phyloP scores from a whole-genome alignment of 2,797 vertebrate species.

The Menidia menidia region DNA sequence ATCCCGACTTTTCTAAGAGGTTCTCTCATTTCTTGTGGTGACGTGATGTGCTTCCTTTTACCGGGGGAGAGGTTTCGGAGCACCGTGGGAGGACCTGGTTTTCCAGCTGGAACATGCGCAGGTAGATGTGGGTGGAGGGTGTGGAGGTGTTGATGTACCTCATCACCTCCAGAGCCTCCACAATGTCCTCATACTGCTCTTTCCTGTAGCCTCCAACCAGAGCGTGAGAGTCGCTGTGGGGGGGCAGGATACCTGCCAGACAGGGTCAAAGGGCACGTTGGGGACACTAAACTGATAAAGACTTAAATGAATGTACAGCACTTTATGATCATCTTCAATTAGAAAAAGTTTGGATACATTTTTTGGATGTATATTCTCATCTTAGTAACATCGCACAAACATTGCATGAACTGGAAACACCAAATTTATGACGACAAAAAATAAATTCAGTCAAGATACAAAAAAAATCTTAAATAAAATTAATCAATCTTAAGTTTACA shows the following conservation, averaged over 20 bases:
- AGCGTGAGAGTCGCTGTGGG: conserved; percentile 91
- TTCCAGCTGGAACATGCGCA: conserved; percentile 94
- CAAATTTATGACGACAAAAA: no score
- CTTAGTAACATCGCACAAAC: no score
- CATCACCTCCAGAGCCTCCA: conserved; percentile 89
- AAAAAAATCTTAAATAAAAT: no score
- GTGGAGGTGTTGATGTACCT: conserved; percentile 87
- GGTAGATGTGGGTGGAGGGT: conserved; percentile 87
- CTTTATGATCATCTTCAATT: no score
- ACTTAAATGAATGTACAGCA: no score
- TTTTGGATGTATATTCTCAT: no score
- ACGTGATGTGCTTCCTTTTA: conserved; percentile 64
- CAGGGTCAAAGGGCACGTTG: not conserved
- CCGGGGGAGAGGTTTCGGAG: conserved; percentile 81
- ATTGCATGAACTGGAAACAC: no score
- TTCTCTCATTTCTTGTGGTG: not conserved
- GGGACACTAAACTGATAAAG: not conserved
- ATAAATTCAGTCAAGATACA: no score
- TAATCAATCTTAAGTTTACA: no score
- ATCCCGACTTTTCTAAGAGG: no score
- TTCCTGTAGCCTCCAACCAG: conserved; percentile 88
- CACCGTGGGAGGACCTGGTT: conserved; percentile 88
- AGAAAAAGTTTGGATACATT: no score
- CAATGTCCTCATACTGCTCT: conserved; percentile 90
- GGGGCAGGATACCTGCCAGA: conserved; percentile 90